Conservation (phyloP, 2,113 vertebrate genomes). For the Gorsachius goisagi region DNA sequence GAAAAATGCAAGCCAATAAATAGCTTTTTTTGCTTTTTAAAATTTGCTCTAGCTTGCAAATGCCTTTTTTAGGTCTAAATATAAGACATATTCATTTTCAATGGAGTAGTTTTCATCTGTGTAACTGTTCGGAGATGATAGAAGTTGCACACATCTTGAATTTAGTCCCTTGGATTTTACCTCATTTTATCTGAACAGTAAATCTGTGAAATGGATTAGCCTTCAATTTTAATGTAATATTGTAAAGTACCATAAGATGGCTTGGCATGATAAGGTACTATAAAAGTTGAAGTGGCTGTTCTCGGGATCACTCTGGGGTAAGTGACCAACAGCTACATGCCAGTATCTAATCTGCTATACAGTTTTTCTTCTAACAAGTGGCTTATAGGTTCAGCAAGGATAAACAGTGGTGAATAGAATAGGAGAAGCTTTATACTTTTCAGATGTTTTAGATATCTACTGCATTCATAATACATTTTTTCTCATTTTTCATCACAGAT, state of each 20-base stretch:
- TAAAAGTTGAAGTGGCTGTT: conserved; percentile 11
- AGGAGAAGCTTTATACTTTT: background rate
- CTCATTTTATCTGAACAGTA: conserved; percentile 1
- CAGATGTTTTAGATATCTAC: conserved; percentile 13
- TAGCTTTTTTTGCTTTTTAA: background rate
- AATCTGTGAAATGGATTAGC: conserved; percentile 32
- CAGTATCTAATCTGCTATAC: background rate
- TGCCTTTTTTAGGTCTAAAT: background rate
- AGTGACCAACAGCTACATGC: background rate
- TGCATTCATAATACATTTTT: background rate
- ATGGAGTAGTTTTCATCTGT: background rate
- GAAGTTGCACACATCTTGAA: background rate
- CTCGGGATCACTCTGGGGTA: background rate
- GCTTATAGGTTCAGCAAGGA: background rate
- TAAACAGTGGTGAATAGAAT: background rate
- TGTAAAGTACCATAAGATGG: conserved; percentile 16
- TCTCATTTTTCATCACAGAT: background rate
- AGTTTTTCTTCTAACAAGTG: background rate
- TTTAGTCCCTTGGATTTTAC: conserved; percentile 25
- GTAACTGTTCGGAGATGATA: background rate
- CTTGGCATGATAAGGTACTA: background rate
- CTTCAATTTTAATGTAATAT: conserved; percentile 48
- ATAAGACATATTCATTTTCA: background rate
- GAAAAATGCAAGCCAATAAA: background rate
- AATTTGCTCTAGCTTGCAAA: background rate